These are phyloP conservation scores for Dicaeum eximium DNA, from an alignment of 2,113 vertebrate genomes.

Conservation along the genomic window DNA sequence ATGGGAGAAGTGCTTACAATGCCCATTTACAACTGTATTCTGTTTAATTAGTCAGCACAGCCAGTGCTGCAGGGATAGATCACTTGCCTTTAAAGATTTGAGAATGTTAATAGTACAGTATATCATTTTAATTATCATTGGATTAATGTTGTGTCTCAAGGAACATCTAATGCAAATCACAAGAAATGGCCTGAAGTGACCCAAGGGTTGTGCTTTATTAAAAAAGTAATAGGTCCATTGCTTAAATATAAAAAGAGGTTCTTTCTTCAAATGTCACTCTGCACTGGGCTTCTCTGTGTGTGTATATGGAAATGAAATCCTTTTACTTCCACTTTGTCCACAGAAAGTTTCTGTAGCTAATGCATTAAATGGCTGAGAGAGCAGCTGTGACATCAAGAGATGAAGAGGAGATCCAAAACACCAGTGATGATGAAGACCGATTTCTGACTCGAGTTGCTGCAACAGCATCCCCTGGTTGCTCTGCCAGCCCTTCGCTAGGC, in stretches of 20 bases:
- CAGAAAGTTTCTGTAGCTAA: background rate
- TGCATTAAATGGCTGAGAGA: slow-evolving; percentile 32
- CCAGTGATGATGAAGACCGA: background rate
- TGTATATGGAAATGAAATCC: slow-evolving; percentile 13
- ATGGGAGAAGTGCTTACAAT: slow-evolving; percentile 66
- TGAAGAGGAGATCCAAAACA: background rate
- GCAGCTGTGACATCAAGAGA: background rate
- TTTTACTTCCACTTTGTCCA: slow-evolving; percentile 22
- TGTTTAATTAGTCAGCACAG: slow-evolving; percentile 73
- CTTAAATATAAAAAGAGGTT: slow-evolving; percentile 62
- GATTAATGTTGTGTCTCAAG: slow-evolving; percentile 74
- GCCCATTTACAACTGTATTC: slow-evolving; percentile 68
- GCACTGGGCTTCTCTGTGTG: background rate
- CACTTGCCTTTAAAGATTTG: slow-evolving; percentile 74
- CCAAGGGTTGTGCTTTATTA: slow-evolving; percentile 64
- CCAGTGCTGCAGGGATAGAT: slow-evolving; percentile 68
- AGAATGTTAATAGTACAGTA: slow-evolving; percentile 80
- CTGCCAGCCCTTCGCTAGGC: background rate
- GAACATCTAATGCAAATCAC: slow-evolving; percentile 71
- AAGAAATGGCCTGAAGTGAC: slow-evolving; percentile 69
- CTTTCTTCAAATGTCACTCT: slow-evolving; percentile 71
- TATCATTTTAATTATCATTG: slow-evolving; percentile 81
- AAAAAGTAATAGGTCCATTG: slow-evolving; percentile 64
- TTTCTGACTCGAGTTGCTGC: background rate
- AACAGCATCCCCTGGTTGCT: background rate